phyloP scores from a whole-genome alignment of 2,888 invertebrate species.

The Temnothorax ravouxi region DNA sequence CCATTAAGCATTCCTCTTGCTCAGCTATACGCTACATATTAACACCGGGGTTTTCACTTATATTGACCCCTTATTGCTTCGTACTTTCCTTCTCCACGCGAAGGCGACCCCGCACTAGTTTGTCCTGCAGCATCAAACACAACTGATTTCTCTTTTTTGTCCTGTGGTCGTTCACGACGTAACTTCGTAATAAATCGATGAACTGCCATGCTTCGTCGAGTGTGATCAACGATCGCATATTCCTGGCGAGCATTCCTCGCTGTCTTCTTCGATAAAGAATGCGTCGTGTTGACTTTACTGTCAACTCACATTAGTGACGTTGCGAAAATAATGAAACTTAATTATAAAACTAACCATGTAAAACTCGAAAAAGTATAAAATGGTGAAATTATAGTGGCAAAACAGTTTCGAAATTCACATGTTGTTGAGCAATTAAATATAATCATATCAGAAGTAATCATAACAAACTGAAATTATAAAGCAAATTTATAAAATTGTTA shows the following conservation, averaged over 20 bases:
- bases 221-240: constrained; percentile 35
- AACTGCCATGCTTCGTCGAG: constrained; percentile 8
- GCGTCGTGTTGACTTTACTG: background rate
- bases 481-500: background rate
- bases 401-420: background rate
- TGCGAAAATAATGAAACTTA: background rate
- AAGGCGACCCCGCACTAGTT: background rate
- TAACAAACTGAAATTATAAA: background rate
- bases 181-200: constrained; percentile 42
- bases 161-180: constrained; percentile 5
- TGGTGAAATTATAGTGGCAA: background rate
- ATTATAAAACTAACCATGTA: background rate
- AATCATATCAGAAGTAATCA: background rate
- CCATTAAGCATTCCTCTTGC: constrained; percentile 66
- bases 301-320: background rate
- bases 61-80: constrained; percentile 56
- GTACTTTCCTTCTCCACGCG: constrained; percentile 23
- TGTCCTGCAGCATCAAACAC: background rate
- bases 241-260: constrained; percentile 6
- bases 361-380: background rate
- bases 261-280: constrained; percentile 16
- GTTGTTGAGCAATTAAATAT: background rate
- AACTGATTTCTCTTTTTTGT: constrained; percentile 20
- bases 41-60: constrained; percentile 70
- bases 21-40: constrained; percentile 65